Evolutionary conservation across 2,888 invertebrate genomes (phyloP), one percentile per base, ranked within the genome.

Genomic region (Heliconius hortense): DNA sequence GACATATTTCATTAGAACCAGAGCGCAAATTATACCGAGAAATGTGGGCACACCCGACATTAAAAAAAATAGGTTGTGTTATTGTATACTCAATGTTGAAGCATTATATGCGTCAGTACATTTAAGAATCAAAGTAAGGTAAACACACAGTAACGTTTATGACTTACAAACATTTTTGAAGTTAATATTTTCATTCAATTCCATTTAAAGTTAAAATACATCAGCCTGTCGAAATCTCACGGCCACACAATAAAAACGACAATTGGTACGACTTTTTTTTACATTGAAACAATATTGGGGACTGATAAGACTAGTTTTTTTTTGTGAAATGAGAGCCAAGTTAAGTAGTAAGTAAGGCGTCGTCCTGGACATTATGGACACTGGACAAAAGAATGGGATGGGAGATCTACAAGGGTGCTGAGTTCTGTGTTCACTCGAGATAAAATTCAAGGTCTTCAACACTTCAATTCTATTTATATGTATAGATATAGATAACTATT

Each of bases 101-200:
- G n/a, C 84, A 83, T 78, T 67, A 86, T 74, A 56, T 86, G 80
- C 87, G 86, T 88, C 88, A 88, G 75, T 79, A 35, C n/a, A 39
- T 64, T 73, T 63, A 63, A 73, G 76, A 76, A 71, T 73, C 26
- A 77, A 74, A 69, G 39, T 39, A 39, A 64, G 24, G 66, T 56
- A 69, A 69, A 69, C 56, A 69, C 24, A n/a, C 69, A 70, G 78
- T 75, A 73, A 77, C 72, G 53, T 43, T 56, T 66, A 70, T 60
- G 75, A 76, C 77, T 69, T 76, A 81, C 64, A 71, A 70, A 74
- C 75, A 79, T 80, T 82, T 77, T 79, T 63, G 70, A 71, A 73
- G 79, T 79, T 74, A 78, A 81, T 80, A 80, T 81, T 81, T 79
- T 79, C 78, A 67, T 77, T 78, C 35, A 75, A 76, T 78, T 77